A percentile compares a stretch with the other conserved stretches of the same genome.
phyloP scores from a whole-genome alignment of 2,888 invertebrate species.

The Venustoraphidia nigricollis region DNA sequence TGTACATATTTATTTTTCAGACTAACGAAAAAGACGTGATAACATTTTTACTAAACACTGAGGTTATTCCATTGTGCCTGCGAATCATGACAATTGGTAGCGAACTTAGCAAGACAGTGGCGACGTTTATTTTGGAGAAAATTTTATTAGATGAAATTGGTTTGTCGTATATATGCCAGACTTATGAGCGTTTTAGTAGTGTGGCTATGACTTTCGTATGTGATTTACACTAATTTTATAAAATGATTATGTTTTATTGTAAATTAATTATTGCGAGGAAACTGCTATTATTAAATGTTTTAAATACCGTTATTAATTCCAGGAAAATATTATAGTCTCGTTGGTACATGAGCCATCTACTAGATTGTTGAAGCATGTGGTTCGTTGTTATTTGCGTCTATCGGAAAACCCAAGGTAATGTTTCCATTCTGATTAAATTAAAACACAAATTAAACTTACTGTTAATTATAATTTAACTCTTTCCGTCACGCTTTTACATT shows the following conservation, averaged over 20 bases:
- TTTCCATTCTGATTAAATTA: background rate
- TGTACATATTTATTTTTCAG: slow-evolving; percentile 26
- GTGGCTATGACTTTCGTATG: slow-evolving; percentile 93
- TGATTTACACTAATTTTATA: slow-evolving; percentile 5
- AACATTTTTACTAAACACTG: slow-evolving; percentile 93
- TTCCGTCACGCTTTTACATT: too few species aligned
- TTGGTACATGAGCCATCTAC: slow-evolving; percentile 95
- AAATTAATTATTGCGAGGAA: background rate
- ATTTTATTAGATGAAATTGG: slow-evolving; percentile 97
- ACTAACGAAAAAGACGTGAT: slow-evolving; percentile 99
- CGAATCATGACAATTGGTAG: slow-evolving; percentile 99
- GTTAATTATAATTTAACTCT: too few species aligned
- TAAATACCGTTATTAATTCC: slow-evolving; percentile 12
- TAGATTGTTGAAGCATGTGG: slow-evolving; percentile 92
- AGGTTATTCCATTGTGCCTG: slow-evolving; percentile 96
- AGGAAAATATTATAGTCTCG: slow-evolving; percentile 97
- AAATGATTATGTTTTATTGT: background rate
- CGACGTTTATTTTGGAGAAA: slow-evolving; percentile 97
- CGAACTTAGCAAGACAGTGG: slow-evolving; percentile 98
- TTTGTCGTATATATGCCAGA: slow-evolving; percentile 95
- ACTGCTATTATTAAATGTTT: background rate
- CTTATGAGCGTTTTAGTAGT: slow-evolving; percentile 98
- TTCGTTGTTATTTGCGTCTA: slow-evolving; percentile 89
- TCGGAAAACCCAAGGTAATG: slow-evolving; percentile 87
- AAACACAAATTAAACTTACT: too few species aligned